phyloP scores from a whole-genome alignment of 2,797 vertebrate genomes.

The Lindbergichthys nudifrons region DNA sequence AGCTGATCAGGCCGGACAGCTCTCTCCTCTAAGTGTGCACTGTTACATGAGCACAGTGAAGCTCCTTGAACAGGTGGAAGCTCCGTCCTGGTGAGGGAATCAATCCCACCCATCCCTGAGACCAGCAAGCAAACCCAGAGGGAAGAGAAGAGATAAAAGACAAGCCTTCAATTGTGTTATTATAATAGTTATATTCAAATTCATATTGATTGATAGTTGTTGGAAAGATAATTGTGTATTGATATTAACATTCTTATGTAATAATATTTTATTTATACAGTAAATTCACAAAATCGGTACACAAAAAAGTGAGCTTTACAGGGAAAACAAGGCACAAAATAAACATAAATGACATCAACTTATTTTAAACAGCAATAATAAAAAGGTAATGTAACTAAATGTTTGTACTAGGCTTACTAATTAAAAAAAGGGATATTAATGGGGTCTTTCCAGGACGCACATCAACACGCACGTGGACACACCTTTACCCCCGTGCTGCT shows the following conservation, averaged over 20 bases:
- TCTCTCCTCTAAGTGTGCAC: conserved; percentile 17
- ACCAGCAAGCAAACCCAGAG: not conserved
- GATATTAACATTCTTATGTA: too few relatives aligned
- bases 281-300: too few relatives aligned
- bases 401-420: not conserved
- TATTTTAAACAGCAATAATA: too few relatives aligned
- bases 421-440: not conserved
- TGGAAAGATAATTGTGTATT: too few relatives aligned
- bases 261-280: too few relatives aligned
- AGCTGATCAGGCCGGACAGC: conserved; percentile 23
- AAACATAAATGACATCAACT: too few relatives aligned
- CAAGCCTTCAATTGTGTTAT: not conserved
- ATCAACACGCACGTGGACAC: not conserved
- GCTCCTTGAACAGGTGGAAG: conserved; percentile 27
- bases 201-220: not conserved
- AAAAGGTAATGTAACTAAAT: too few relatives aligned
- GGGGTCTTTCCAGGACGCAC: not conserved
- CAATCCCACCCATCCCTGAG: conserved; percentile 18
- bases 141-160: not conserved
- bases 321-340: not conserved
- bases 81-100: conserved; percentile 7
- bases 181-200: not conserved
- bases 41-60: conserved; percentile 15
- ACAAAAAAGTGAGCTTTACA: not conserved
- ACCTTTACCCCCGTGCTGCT: conserved; percentile 51